phyloP scores from a whole-genome alignment of 2,113 vertebrate species.

The Platycercus adscitus region DNA sequence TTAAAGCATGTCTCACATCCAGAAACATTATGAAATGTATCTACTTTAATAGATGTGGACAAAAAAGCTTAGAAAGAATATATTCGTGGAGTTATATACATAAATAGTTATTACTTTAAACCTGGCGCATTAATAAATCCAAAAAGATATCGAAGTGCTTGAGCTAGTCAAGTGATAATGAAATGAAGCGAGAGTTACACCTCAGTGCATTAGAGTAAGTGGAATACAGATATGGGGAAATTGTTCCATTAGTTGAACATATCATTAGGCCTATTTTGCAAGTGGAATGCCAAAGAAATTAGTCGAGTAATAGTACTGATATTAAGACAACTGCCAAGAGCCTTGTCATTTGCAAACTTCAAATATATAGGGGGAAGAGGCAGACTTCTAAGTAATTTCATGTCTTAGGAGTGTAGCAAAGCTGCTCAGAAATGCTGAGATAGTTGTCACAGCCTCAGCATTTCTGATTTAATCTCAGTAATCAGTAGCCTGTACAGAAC shows the following conservation, averaged over 20 bases:
- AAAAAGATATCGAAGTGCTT: constrained; percentile 43
- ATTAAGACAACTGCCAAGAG: constrained; percentile 32
- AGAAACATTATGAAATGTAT: constrained; percentile 13
- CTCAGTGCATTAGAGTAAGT: constrained; percentile 63
- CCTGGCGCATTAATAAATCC: constrained; percentile 50
- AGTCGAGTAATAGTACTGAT: constrained; percentile 48
- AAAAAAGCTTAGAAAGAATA: constrained; percentile 47
- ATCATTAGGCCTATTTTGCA: constrained; percentile 52
- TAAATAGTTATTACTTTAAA: constrained; percentile 65
- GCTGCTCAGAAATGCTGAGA: neutral
- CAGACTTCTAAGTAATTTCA: neutral
- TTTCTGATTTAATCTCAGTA: neutral
- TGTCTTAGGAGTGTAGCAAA: neutral
- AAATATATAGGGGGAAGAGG: constrained; percentile 2
- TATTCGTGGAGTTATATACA: constrained; percentile 45
- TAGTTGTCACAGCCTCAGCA: neutral
- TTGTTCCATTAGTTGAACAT: constrained; percentile 61
- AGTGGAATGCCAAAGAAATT: constrained; percentile 55
- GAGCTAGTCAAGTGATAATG: constrained; percentile 65
- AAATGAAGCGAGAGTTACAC: constrained; percentile 58
- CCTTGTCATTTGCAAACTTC: constrained; percentile 55
- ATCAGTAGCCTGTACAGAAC: neutral
- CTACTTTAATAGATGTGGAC: neutral
- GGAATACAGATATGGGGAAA: constrained; percentile 57
- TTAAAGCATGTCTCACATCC: neutral